Base-by-base conservation (phyloP, 2,888 invertebrate species). In the Pterobdella sp. region DNA sequence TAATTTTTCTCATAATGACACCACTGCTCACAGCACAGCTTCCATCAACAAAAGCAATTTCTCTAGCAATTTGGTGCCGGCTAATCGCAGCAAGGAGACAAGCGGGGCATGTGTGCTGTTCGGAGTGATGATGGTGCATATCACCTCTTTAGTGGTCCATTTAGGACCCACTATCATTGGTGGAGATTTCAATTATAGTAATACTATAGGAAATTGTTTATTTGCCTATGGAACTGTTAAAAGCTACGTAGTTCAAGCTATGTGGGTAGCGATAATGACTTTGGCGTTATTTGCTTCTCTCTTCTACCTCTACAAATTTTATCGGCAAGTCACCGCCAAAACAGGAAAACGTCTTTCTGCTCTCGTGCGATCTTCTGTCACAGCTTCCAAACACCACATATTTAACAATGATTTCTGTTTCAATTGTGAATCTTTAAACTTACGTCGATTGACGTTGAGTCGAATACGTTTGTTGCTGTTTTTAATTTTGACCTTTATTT, bases 61-160 rank as follows among this genome's bases (percentile, higher is more conserved):
- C n/a, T 1, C 1, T 31, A 68, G 2, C 36, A 68, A 29, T 26
- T 37, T 2, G 26, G 63, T 36, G n/a, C 22, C 18, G 36, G 65
- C 65, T 31, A 65, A 65, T 31, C 65, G 65, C 60, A 56, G 60
- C 60, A 56, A 56, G 26, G 60, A 56, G 79, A 78, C 79, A 22
- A 82, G 82, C 75, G 78, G 79, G 68, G 81, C 80, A 74, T 93
- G 93, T 84, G 91, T 93, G 76, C 87, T 92, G 68, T 93, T 93
- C 84, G 93, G 93, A 76, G 89, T 92, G 72, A 91, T 91, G 84
- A 93, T 93, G 89, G 92, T 93, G 81, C 93, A 93, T 93, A 93
- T 93, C 85, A 91, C 92, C 72, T 91, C 91, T 75, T 90, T 93
- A 82, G 91, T 92, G 71, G 91, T 93, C 83, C 92, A 93, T 85